Conservation (phyloP, 1,140 invertebrate genomes). For the Dryas iulia region DNA sequence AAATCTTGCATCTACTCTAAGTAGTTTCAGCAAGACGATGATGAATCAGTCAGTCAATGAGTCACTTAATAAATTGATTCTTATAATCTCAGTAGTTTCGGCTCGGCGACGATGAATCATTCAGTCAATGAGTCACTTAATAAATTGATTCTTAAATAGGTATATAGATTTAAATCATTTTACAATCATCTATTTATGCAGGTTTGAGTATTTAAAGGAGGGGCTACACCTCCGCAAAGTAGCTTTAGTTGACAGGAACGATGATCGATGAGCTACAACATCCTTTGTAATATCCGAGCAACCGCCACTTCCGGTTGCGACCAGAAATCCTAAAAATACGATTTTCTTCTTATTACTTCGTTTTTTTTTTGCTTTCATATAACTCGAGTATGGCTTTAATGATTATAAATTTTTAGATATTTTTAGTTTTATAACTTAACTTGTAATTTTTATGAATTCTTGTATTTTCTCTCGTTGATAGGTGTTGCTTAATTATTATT, state of each 20-base stretch:
- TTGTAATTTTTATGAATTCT: no score
- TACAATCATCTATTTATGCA: conserved; percentile 12
- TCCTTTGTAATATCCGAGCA: conserved; percentile 28
- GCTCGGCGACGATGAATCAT: no score
- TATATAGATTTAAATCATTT: conserved; percentile 10
- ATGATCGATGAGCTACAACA: conserved; percentile 28
- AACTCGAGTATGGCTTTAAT: background rate
- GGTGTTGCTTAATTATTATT: no score
- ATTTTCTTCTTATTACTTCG: background rate
- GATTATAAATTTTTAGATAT: background rate
- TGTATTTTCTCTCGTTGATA: no score
- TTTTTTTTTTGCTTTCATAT: background rate
- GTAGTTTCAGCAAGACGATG: no score
- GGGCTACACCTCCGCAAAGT: conserved; percentile 20
- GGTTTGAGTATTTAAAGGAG: conserved; percentile 10
- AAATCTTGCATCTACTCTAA: no score
- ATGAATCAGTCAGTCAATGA: no score
- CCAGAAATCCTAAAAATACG: conserved; percentile 12
- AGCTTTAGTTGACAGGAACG: conserved; percentile 25
- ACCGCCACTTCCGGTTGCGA: conserved; percentile 14
- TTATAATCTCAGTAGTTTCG: no score
- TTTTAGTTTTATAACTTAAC: no score
- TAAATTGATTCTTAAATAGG: no score
- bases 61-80: no score
- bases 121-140: no score